phyloP scores from a whole-genome alignment of 1,140 invertebrate species.

The Aphaenogaster ashmeadi region DNA sequence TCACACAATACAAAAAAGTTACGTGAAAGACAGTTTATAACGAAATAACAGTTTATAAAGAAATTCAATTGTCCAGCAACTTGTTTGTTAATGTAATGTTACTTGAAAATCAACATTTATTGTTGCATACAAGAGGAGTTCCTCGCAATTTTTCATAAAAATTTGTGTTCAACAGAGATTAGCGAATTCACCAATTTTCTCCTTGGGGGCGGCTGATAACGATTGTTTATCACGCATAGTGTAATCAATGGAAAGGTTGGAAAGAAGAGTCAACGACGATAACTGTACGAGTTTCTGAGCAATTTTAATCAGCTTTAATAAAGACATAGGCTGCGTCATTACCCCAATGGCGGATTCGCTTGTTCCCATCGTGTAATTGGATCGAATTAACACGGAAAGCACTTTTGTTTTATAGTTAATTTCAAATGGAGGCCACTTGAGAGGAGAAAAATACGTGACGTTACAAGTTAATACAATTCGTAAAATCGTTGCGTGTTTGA shows the following conservation, averaged over 20 bases:
- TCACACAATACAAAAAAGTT: neutral
- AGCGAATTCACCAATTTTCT: neutral
- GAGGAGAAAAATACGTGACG: neutral
- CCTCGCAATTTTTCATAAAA: neutral
- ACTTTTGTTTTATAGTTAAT: neutral
- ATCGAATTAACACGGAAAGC: conserved; percentile 24
- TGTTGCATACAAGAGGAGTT: neutral
- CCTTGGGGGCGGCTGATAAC: neutral
- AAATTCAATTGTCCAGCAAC: neutral
- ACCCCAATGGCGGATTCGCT: neutral
- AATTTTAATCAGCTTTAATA: conserved; percentile 23
- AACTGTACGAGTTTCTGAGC: neutral
- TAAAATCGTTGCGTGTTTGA: neutral
- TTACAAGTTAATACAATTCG: neutral
- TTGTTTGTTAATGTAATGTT: neutral
- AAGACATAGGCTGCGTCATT: conserved; percentile 39
- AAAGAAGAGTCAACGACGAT: neutral
- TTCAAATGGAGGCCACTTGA: neutral
- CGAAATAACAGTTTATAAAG: too few species aligned
- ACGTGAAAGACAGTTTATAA: neutral
- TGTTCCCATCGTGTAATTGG: conserved; percentile 53
- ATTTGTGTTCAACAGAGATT: neutral
- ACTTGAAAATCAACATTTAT: neutral
- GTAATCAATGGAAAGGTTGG: conserved; percentile 2
- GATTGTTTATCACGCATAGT: neutral